Evolutionary conservation across 2,888 invertebrate genomes (phyloP).

Genomic region (Siphlonurus alternatus): DNA sequence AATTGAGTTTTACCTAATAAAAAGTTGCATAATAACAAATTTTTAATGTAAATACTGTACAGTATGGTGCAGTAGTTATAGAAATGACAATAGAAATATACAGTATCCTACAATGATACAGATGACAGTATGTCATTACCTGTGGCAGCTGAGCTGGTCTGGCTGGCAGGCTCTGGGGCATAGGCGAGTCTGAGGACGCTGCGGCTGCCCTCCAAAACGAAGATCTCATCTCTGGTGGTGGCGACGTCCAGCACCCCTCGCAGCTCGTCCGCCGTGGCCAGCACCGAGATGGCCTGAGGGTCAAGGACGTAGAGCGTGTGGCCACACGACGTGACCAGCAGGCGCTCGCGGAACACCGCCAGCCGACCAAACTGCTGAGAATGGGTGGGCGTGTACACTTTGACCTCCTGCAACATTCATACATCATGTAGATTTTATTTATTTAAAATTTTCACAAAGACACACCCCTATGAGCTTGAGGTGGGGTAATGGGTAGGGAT

Average conservation of each 20-base stretch:
- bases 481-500: too few relatives aligned
- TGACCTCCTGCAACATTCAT: neutral
- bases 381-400: neutral
- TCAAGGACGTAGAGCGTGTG: constrained; percentile 57
- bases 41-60: too few relatives aligned
- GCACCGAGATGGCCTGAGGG: constrained; percentile 45
- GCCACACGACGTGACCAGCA: constrained; percentile 57
- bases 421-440: constrained; percentile 22
- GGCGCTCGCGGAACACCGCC: constrained; percentile 47
- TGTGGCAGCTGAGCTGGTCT: neutral
- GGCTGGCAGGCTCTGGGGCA: constrained; percentile 37
- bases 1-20: too few relatives aligned
- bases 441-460: constrained; percentile 24
- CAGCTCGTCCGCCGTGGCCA: constrained; percentile 44
- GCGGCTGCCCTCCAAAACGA: constrained; percentile 62
- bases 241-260: constrained; percentile 12
- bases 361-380: constrained; percentile 42
- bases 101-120: too few relatives aligned
- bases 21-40: too few relatives aligned
- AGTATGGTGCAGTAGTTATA: neutral
- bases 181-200: constrained; percentile 61
- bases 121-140: too few relatives aligned
- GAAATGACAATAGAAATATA: too few relatives aligned
- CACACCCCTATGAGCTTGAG: constrained; percentile 26
- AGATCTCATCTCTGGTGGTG: constrained; percentile 35